Evolutionary conservation across 1,140 invertebrate species (phyloP).

Genomic region (Brachionus paranguensis): DNA sequence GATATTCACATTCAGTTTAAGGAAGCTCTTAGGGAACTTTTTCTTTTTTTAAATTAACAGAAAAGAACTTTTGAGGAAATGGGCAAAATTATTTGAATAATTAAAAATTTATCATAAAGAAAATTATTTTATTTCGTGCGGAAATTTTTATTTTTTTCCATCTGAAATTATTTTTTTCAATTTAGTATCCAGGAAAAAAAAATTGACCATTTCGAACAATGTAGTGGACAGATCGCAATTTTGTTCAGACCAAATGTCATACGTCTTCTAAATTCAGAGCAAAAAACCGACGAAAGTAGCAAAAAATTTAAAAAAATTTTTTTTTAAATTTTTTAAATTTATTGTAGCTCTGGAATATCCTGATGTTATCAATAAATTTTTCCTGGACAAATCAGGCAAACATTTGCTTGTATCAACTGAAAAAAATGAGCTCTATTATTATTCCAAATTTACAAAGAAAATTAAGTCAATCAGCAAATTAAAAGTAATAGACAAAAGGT

Average conservation of each 20-base stretch:
- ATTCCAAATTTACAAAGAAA: slow-evolving; percentile 65
- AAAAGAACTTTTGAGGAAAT: neutral
- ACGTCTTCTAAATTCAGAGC: neutral
- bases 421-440: slow-evolving; percentile 70
- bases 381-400: slow-evolving; percentile 76
- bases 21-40: neutral
- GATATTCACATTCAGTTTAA: neutral
- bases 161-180: neutral
- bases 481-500: slow-evolving; percentile 47
- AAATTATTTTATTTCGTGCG: neutral
- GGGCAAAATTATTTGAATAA: no score
- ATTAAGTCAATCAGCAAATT: slow-evolving; percentile 58
- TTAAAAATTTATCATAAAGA: no score
- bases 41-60: neutral
- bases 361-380: slow-evolving; percentile 65
- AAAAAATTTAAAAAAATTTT: neutral
- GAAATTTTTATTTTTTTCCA: neutral
- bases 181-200: neutral
- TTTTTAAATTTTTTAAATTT: slow-evolving; percentile 26
- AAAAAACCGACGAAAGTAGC: slow-evolving; percentile 10
- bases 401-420: slow-evolving; percentile 73
- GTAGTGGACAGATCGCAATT: neutral
- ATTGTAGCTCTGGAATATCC: slow-evolving; percentile 52
- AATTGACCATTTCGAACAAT: slow-evolving; percentile 29
- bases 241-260: neutral